A percentile compares a stretch with the other conserved stretches of the same genome.
Evolutionary conservation across 2,797 vertebrate species (phyloP).

Genomic region (Enteromius paludinosus): DNA sequence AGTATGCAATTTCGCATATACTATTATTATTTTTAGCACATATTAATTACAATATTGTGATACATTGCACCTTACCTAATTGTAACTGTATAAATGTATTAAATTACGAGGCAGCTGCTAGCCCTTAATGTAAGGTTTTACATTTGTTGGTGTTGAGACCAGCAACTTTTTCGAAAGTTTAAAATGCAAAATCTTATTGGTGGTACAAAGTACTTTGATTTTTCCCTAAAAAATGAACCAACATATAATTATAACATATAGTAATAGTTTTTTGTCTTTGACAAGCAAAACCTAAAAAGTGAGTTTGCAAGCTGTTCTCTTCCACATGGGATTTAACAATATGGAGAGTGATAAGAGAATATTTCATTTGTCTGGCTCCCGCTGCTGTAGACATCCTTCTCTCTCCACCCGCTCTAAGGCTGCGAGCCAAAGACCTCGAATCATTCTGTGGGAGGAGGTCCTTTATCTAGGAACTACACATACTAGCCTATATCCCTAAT

Average conservation of each 20-base stretch:
- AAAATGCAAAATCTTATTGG: background rate
- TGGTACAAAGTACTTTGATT: background rate
- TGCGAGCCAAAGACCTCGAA: slow-evolving; percentile 45
- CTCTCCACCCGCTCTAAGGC: slow-evolving; percentile 33
- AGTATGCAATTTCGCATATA: background rate
- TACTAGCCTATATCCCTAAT: slow-evolving; percentile 35
- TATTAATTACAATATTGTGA: background rate
- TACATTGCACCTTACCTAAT: background rate
- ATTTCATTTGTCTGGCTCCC: slow-evolving; percentile 30
- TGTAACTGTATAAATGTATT: background rate
- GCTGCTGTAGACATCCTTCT: slow-evolving; percentile 29
- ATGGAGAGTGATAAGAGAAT: slow-evolving; percentile 2
- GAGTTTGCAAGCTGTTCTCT: slow-evolving; percentile 14
- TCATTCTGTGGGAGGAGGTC: slow-evolving; percentile 44
- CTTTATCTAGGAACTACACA: slow-evolving; percentile 43
- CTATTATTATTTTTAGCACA: background rate
- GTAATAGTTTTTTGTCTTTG: background rate
- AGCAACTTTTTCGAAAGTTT: background rate
- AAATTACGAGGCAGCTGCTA: background rate
- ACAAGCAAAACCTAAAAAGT: background rate
- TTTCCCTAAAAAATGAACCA: background rate
- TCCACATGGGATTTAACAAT: slow-evolving; percentile 12
- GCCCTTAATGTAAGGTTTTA: background rate
- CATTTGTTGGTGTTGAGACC: background rate
- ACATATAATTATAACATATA: background rate